These are phyloP conservation scores for Oreochromis spilurus DNA, from an alignment of 2,113 vertebrate genomes.

Conservation along the genomic window DNA sequence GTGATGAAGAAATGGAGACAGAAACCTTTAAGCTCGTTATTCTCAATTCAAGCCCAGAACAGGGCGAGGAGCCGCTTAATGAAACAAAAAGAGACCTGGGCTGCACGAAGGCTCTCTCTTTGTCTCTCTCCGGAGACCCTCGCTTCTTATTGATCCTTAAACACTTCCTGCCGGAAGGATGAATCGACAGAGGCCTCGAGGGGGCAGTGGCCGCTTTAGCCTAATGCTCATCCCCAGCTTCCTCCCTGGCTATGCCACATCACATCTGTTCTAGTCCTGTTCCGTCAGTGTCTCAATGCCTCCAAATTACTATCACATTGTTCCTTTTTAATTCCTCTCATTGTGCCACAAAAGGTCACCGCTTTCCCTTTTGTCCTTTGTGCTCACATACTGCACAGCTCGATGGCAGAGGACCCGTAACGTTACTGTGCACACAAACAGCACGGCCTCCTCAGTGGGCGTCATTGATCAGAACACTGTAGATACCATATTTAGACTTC, in stretches of 20 bases:
- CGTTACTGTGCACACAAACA: background rate
- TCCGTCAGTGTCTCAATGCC: background rate
- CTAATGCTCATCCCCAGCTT: conserved; percentile 22
- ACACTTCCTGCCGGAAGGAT: conserved; percentile 68
- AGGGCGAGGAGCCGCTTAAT: background rate
- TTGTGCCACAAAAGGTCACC: background rate
- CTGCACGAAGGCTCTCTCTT: background rate
- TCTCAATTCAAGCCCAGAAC: background rate
- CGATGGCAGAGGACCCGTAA: background rate
- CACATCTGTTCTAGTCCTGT: background rate
- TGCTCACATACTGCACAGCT: background rate
- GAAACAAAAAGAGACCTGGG: conserved; percentile 31
- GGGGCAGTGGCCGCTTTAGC: conserved; percentile 20
- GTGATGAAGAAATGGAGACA: background rate
- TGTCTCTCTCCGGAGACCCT: conserved; percentile 34
- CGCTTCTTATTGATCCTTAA: conserved; percentile 62
- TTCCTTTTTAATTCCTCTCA: background rate
- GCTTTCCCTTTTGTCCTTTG: background rate
- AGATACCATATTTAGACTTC: conserved; percentile 26
- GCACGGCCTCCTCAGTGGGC: background rate
- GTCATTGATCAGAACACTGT: conserved; percentile 28
- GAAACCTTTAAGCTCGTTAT: background rate
- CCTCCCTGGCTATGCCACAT: background rate
- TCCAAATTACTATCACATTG: background rate
- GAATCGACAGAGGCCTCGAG: conserved; percentile 35